A percentile compares a stretch with the other conserved stretches of the same genome.
phyloP scores from a whole-genome alignment of 2,113 vertebrate species.

The Urocolius indicus region DNA sequence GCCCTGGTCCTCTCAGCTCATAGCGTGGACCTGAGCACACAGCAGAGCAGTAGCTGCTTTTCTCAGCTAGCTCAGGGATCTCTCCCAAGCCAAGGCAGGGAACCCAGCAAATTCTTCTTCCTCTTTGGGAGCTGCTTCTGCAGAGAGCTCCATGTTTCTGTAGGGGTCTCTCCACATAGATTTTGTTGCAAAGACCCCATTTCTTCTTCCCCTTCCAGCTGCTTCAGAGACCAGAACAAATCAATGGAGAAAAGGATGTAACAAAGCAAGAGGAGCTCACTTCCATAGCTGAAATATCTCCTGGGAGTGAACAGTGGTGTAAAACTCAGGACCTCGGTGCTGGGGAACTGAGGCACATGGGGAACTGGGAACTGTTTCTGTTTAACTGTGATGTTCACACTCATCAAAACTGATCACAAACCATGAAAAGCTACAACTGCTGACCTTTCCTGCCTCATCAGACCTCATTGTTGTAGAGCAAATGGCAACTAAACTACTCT shows the following conservation, averaged over 20 bases:
- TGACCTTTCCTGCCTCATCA: neutral
- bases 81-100: neutral
- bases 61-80: neutral
- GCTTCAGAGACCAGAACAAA: neutral
- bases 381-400: neutral
- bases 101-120: neutral
- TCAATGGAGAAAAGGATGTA: rapidly evolving
- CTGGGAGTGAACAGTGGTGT: neutral
- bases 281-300: neutral
- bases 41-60: neutral
- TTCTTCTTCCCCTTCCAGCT: neutral
- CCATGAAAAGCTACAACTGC: neutral
- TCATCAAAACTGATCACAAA: neutral
- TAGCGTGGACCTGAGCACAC: neutral
- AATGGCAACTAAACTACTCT: neutral
- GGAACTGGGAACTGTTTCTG: neutral
- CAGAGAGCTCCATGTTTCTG: neutral
- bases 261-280: neutral
- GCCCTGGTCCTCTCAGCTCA: neutral
- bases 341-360: neutral
- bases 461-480: neutral
- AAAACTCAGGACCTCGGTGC: neutral
- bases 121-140: neutral
- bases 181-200: neutral
- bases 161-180: rapidly evolving